Base-by-base conservation (phyloP, 2,888 invertebrate species). In the Chromoteleia sp. region DNA sequence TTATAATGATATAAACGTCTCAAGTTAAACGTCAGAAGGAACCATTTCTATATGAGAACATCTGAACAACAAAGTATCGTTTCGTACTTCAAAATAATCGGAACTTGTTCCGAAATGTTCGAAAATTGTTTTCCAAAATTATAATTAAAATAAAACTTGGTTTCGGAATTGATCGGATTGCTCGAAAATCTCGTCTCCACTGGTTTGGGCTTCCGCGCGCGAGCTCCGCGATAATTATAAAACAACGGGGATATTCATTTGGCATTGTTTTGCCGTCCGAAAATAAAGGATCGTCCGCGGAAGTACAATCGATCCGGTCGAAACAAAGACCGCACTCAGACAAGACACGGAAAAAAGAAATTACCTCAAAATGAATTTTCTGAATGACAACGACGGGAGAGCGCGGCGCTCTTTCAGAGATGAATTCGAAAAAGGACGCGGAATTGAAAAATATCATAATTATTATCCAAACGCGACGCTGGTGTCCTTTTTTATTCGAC, bases 371-470 rank as follows among this genome's bases (percentile, higher is more conserved):
- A 63, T 73, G 61, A 73, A 61, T 73, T 73, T 73, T 73, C 61
- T 45, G 19, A 41, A 43, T 52, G 54, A 73, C 30, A 52, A 59
- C 61, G 15, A 10, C 17, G 19, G 29, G 30, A 50, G 17, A 15
- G 2, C 14, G 50, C 70, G 70, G 3, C 29, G 41, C 7, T 14
- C 59, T 59, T 33, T 48, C 10, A 48, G 14, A 21, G 8, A 63
- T 33, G 48, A 12, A 63, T 48, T 63, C 48, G 12, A 63, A 63
- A 63, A 65, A 45, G 21, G 15, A 50, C 25, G 48, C 43, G 33
- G 21, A 56, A 74, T 63, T 52, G 63, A 63, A 74, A 74, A 74
- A 74, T 74, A 63, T 74, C 56, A 45, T 74, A 74, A 74, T 74
- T 54, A 74, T 63, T 63, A 36, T 63, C 19, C 56, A 17, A 45